Evolutionary conservation across 2,888 invertebrate genomes (phyloP).

Genomic region (Lapara coniferarum): DNA sequence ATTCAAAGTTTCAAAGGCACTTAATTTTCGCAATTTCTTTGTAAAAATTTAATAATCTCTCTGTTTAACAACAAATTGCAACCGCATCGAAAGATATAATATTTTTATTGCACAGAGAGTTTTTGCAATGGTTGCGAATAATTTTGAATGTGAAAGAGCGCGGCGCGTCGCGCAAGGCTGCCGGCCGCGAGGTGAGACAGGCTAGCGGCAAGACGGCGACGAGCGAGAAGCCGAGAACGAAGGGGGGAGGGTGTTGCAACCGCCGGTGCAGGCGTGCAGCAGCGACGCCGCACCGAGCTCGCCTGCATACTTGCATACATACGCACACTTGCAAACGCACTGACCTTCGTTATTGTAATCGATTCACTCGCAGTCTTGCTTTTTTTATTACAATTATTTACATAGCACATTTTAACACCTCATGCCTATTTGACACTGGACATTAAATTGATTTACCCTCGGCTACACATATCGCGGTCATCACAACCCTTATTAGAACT

Average conservation of each 20-base stretch:
- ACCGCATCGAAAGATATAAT: constrained; percentile 69
- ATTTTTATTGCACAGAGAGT: constrained; percentile 82
- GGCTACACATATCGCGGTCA: not conserved
- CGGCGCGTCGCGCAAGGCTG: constrained; percentile 84
- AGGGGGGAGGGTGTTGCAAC: constrained; percentile 84
- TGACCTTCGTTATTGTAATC: constrained; percentile 81
- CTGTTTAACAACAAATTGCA: constrained; percentile 69
- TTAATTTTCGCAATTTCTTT: constrained; percentile 54
- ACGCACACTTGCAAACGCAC: constrained; percentile 76
- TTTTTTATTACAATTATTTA: constrained; percentile 70
- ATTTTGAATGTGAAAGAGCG: constrained; percentile 84
- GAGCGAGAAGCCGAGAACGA: constrained; percentile 82
- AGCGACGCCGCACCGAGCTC: constrained; percentile 82
- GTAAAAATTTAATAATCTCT: constrained; percentile 68
- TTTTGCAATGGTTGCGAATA: constrained; percentile 83
- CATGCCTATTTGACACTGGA: constrained; percentile 32
- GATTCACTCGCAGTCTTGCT: constrained; percentile 71
- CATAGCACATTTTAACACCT: constrained; percentile 45
- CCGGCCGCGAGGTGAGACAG: constrained; percentile 84
- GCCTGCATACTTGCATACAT: constrained; percentile 83
- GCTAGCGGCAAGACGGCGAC: constrained; percentile 82
- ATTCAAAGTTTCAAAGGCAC: constrained; percentile 82
- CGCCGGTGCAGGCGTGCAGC: constrained; percentile 83
- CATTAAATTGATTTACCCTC: constrained; percentile 14
- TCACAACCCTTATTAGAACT: constrained; percentile 23